Percentiles rank a stretch among this genome's conserved stretches.
Conservation (phyloP, 2,113 vertebrate species). For the Salminus brasiliensis region DNA sequence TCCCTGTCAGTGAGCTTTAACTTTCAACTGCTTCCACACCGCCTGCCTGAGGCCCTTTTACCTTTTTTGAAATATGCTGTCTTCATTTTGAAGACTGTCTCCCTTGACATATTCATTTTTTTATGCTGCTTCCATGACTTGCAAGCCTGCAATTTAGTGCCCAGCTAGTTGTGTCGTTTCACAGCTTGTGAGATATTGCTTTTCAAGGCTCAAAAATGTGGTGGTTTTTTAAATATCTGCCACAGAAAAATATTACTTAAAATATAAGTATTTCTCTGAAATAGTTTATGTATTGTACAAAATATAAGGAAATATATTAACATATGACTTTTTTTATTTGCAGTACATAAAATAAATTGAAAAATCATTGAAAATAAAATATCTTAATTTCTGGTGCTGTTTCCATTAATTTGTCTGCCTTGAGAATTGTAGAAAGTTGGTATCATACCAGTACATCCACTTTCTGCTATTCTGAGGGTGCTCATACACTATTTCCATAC, state of each 20-base stretch:
- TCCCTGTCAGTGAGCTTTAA: background rate
- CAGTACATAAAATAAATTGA: no score
- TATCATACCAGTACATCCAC: no score
- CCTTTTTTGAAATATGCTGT: constrained; percentile 3
- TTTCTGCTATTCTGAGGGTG: no score
- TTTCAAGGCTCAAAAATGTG: background rate
- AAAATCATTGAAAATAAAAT: no score
- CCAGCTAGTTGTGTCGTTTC: background rate
- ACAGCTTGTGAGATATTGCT: background rate
- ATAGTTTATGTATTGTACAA: no score
- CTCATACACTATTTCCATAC: no score
- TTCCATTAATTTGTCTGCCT: no score
- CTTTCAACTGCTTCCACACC: background rate
- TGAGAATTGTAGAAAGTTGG: no score
- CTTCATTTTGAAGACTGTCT: background rate
- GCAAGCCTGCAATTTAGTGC: background rate
- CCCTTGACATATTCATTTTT: background rate
- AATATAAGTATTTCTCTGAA: background rate
- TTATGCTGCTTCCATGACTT: background rate
- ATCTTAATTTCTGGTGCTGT: no score
- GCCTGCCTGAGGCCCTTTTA: background rate
- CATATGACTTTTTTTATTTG: no score
- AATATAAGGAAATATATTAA: no score
- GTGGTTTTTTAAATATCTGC: no score
- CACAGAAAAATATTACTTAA: background rate